Percentiles rank a stretch among this genome's conserved stretches.
Evolutionary conservation across 2,113 vertebrate genomes (phyloP).

Genomic region (Ardeotis arabs): DNA sequence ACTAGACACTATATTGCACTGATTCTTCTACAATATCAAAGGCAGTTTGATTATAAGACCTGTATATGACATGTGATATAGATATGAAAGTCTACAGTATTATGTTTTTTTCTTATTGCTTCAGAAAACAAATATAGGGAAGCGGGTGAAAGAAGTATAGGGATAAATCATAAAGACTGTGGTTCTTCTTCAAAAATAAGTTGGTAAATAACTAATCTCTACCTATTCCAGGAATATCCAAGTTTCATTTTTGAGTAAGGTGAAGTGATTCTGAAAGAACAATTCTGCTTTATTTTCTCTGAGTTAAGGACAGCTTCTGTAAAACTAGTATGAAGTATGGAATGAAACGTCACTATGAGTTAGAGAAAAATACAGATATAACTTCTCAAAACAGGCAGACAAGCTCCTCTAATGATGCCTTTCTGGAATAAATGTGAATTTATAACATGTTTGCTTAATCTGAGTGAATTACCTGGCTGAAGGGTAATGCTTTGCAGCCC

Average conservation of each 20-base stretch:
- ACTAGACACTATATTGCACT: background rate
- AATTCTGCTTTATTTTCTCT: background rate
- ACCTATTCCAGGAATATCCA: accelerated
- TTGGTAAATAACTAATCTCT: background rate
- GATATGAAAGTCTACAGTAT: background rate
- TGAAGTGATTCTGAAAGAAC: background rate
- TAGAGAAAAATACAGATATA: background rate
- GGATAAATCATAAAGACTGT: background rate
- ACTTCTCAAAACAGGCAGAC: background rate
- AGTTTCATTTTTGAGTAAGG: background rate
- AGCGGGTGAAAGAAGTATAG: background rate
- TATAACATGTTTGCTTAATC: background rate
- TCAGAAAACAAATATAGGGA: background rate
- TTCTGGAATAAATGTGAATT: background rate
- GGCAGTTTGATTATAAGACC: background rate
- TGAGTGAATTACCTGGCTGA: background rate
- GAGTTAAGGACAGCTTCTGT: background rate
- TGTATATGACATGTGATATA: background rate
- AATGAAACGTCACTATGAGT: background rate
- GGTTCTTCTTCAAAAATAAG: background rate
- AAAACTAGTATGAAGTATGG: background rate
- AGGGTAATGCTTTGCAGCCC: background rate
- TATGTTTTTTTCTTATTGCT: background rate
- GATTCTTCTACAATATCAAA: background rate
- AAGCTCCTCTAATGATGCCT: background rate